phyloP scores from a whole-genome alignment of 2,797 vertebrate species.

The Onychomys torridus region DNA sequence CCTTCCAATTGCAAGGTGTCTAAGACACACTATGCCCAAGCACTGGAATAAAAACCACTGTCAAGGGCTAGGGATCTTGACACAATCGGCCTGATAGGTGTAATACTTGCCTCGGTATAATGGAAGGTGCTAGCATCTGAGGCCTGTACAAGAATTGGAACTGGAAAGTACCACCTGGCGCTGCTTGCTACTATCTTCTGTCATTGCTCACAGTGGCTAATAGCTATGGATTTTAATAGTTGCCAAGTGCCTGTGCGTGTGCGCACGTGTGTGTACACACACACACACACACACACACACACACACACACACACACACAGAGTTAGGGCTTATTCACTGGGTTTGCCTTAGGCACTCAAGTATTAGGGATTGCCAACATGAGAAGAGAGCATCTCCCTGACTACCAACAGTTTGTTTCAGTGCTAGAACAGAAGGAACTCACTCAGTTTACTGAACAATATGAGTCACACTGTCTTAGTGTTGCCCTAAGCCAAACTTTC shows the following conservation, averaged over 20 bases:
- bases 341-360: not conserved
- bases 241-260: not conserved
- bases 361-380: not conserved
- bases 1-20: not conserved
- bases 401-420: not conserved
- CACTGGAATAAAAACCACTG: not conserved
- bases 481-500: not conserved
- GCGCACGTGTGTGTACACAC: too few species aligned
- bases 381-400: not conserved
- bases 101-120: not conserved
- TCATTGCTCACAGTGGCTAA: not conserved
- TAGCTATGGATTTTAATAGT: not conserved
- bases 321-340: not conserved
- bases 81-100: not conserved
- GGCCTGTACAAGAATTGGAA: not conserved
- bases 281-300: not conserved
- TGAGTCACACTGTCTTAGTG: constrained; percentile 1
- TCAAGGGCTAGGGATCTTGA: not conserved
- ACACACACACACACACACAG: not conserved
- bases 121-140: not conserved
- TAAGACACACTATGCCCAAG: not conserved
- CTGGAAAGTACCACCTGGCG: not conserved
- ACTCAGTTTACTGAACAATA: not conserved
- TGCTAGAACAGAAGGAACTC: not conserved
- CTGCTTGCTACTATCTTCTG: not conserved